Percentiles rank a stretch among this genome's conserved stretches.
Conservation (phyloP, 37 sponge, comb jelly and placozoan genomes). For the Spongilla lacustris region DNA sequence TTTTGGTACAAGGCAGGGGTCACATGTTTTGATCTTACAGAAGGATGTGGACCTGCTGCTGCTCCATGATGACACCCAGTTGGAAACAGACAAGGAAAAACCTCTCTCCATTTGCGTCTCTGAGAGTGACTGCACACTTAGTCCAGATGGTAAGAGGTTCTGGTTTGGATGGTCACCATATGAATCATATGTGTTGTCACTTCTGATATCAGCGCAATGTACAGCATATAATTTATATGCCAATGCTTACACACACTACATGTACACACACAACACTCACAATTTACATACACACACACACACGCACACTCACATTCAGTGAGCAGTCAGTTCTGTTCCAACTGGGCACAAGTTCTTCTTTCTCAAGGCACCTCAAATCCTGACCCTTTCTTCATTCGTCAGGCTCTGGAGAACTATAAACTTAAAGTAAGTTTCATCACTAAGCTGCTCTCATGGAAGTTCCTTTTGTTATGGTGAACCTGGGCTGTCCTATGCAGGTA, state of each 20-base stretch:
- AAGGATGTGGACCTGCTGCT: not conserved
- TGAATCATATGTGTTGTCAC: no score
- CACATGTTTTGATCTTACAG: not conserved
- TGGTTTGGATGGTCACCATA: not conserved
- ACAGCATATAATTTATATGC: not conserved
- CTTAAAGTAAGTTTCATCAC: conserved; percentile 42
- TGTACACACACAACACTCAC: not conserved
- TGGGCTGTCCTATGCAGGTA: conserved; percentile 27
- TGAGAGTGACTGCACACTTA: conserved; percentile 11
- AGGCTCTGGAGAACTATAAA: conserved; percentile 67
- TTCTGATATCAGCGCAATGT: not conserved
- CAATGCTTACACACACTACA: not conserved
- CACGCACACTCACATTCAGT: conserved; percentile 9
- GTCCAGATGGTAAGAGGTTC: conserved; percentile 11
- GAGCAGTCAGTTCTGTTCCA: conserved; percentile 51
- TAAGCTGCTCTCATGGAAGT: not conserved
- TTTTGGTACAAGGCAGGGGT: not conserved
- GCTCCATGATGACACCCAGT: not conserved
- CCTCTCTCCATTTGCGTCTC: conserved; percentile 21
- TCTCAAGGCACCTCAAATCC: conserved; percentile 44
- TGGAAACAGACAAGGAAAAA: not conserved
- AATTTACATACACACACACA: not conserved
- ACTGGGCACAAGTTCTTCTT: conserved; percentile 66
- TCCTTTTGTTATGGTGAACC: not conserved
- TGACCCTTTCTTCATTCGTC: conserved; percentile 71